Base-by-base conservation (phyloP, 1,140 invertebrate genomes). In the Pogonognathellus flavescens region DNA sequence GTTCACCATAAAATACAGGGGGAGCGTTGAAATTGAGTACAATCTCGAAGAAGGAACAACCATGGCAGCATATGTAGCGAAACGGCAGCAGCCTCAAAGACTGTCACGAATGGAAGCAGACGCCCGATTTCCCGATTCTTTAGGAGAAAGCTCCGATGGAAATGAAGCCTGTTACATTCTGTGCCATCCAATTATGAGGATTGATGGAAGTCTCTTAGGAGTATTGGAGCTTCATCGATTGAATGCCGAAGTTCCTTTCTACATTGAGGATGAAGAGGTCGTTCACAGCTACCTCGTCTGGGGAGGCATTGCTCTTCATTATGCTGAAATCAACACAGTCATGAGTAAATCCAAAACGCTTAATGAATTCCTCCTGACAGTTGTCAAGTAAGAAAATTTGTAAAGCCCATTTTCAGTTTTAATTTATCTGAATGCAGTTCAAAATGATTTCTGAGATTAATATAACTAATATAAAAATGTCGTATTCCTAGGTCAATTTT, bases 241-340 rank as follows among this genome's bases (percentile, higher is more conserved):
- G 86, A 88, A 86, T 84, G 90, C 87, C 81, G 89, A 89, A 16
- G 89, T 91, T 14, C 87, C 89, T 10, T 94, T 94, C 89, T 91
- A 93, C 80, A 91, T 93, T 86, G 93, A 94, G 88, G 94, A 95
- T 89, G 94, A 94, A 90, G 94, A 94, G 90, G 93, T 94, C 76
- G 92, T 92, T 5, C 91, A 91, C 80, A 93, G 91, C 85, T 93
- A 93, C 89, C 89, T 94, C 66, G 93, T 94, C 9, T 94, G 93
- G 93, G 93, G 93, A 13, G 93, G 93, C 13, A 81, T 91, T 18
- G 90, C 90, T 22, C 85, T 91, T 16, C 90, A 91, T 86, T 91
- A 91, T 86, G 89, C 90, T 10, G 91, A 91, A 86, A 90, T 92
- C 84, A 92, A 92, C 87, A 89, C 90, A 83, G 91, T 88, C 80